phyloP scores from a whole-genome alignment of 2,888 invertebrate species.

The Thereva unica region DNA sequence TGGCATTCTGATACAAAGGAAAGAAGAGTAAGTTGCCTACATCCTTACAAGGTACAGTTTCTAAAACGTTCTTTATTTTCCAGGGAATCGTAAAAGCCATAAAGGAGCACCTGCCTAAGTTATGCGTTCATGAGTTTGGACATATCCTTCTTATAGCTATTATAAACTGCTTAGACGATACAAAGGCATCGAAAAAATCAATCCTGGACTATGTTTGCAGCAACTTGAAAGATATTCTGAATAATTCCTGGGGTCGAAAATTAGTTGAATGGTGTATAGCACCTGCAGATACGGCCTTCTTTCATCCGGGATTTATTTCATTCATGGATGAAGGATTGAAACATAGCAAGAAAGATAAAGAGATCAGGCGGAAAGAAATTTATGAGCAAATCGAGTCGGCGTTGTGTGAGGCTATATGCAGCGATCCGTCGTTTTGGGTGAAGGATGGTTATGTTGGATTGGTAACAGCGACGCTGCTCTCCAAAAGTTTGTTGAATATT shows the following conservation, averaged over 20 bases:
- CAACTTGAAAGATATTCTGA: constrained; percentile 70
- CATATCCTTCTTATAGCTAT: constrained; percentile 80
- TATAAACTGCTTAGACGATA: constrained; percentile 90
- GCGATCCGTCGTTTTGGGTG: constrained; percentile 71
- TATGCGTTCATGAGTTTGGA: constrained; percentile 86
- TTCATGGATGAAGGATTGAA: constrained; percentile 75
- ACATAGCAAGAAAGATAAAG: constrained; percentile 74
- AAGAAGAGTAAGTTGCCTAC: constrained; percentile 63
- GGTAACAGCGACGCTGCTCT: constrained; percentile 71
- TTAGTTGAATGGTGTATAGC: constrained; percentile 86
- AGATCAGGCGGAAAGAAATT: constrained; percentile 70
- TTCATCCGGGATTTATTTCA: constrained; percentile 79
- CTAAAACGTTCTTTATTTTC: constrained; percentile 44
- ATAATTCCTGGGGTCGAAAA: constrained; percentile 81
- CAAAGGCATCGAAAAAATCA: constrained; percentile 83
- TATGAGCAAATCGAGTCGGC: constrained; percentile 67
- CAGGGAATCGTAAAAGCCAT: constrained; percentile 84
- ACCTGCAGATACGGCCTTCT: constrained; percentile 77
- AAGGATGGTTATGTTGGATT: constrained; percentile 68
- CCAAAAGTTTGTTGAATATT: constrained; percentile 61
- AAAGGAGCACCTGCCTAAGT: constrained; percentile 79
- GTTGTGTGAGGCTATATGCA: constrained; percentile 62
- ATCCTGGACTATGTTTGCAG: constrained; percentile 71
- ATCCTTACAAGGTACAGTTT: background rate
- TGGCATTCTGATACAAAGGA: constrained; percentile 86